Percentiles rank a stretch among this genome's conserved stretches.
phyloP scores from a whole-genome alignment of 2,888 invertebrate genomes.

The Hybos culiciformis region DNA sequence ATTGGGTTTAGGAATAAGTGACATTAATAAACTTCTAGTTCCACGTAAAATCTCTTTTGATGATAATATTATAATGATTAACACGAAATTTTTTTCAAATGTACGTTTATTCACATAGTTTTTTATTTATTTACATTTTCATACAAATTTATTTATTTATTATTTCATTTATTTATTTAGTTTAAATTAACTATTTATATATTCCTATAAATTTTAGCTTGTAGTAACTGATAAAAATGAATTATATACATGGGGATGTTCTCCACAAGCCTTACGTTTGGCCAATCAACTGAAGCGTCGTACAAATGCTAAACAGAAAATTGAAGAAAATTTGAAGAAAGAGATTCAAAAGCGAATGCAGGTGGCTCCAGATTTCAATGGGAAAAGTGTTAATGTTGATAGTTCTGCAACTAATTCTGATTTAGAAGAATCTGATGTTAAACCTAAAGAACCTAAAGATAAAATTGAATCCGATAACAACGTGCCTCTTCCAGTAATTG shows the following conservation, averaged over 20 bases:
- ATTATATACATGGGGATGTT: conserved; percentile 63
- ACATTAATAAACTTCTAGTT: conserved; percentile 26
- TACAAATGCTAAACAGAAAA: conserved; percentile 40
- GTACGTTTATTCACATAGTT: conserved; percentile 37
- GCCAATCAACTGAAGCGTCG: conserved; percentile 50
- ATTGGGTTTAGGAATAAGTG: conserved; percentile 51
- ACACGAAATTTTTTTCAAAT: conserved; percentile 61
- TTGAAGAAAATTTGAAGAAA: conserved; percentile 34
- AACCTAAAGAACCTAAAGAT: conserved; percentile 2
- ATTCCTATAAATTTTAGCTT: conserved; percentile 40
- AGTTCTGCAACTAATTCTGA: too few species aligned
- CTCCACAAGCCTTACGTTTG: conserved; percentile 56
- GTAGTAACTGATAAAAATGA: conserved; percentile 50
- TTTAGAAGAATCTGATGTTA: conserved; percentile 4
- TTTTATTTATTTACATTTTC: not conserved
- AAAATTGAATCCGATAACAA: conserved; percentile 5
- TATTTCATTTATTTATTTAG: conserved; percentile 1
- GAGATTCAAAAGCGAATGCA: conserved; percentile 27
- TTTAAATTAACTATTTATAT: too few species aligned
- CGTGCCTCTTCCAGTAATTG: conserved; percentile 4
- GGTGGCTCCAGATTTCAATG: conserved; percentile 1
- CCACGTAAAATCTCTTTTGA: conserved; percentile 34
- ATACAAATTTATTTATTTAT: conserved; percentile 2
- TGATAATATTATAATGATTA: conserved; percentile 35
- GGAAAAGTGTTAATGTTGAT: not conserved